phyloP scores from a whole-genome alignment of 2,888 invertebrate species.

The Syritta pipiens region DNA sequence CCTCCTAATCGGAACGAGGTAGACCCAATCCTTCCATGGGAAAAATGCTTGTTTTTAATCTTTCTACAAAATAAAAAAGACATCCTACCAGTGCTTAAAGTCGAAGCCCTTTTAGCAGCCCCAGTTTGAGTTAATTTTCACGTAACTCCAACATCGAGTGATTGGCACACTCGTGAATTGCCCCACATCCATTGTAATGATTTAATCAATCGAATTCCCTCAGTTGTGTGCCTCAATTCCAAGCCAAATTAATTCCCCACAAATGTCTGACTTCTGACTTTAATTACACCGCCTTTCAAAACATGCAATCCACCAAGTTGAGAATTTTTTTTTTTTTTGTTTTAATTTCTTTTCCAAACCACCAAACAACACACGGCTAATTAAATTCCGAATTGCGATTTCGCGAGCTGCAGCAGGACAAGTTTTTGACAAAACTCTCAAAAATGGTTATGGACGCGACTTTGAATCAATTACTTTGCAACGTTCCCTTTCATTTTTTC shows the following conservation, averaged over 20 bases:
- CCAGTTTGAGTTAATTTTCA: no score
- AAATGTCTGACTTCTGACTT: conserved; percentile 20
- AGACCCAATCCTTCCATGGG: no score
- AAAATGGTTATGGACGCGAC: conserved; percentile 5
- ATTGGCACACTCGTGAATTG: no score
- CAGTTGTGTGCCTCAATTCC: no score
- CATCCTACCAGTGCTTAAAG: no score
- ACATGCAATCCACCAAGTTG: conserved; percentile 30
- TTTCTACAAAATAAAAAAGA: no score
- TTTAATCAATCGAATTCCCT: no score
- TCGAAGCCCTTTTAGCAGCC: no score
- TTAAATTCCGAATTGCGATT: conserved; percentile 60
- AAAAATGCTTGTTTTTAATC: no score
- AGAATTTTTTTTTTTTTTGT: conserved; percentile 9
- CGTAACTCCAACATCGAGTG: no score
- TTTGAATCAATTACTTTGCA: conserved; percentile 18
- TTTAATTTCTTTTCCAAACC: conserved; percentile 4
- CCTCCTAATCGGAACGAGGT: no score
- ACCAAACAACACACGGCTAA: conserved; percentile 23
- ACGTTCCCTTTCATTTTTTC: conserved; percentile 29
- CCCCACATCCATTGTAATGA: no score
- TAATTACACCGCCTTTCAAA: conserved; percentile 22
- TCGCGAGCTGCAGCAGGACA: conserved; percentile 11
- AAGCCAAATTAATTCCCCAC: conserved; percentile 6
- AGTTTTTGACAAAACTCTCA: conserved; percentile 31